A percentile compares a stretch with the other conserved stretches of the same genome.
Conservation (phyloP, 2,113 vertebrate genomes). For the Urocitellus parryii region DNA sequence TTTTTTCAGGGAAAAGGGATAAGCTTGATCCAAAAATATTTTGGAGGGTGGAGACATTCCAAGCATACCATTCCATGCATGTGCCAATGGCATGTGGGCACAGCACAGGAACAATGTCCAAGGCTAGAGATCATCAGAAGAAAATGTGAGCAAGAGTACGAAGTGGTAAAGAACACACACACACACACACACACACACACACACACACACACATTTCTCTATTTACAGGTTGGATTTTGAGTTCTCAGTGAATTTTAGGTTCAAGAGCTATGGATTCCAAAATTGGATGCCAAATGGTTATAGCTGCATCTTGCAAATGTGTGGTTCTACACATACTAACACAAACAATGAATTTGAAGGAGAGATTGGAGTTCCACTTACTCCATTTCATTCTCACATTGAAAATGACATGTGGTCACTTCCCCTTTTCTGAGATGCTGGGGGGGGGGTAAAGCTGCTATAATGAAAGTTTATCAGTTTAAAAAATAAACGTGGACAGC, state of each 20-base stretch:
- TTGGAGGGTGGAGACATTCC: conserved; percentile 84
- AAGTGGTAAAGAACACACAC: conserved; percentile 20
- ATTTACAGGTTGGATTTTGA: conserved; percentile 34
- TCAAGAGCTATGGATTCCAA: neutral
- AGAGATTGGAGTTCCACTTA: conserved; percentile 25
- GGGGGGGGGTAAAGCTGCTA: neutral
- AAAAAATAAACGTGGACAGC: neutral
- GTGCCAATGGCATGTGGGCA: conserved; percentile 83
- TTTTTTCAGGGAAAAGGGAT: conserved; percentile 82
- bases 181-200: neutral
- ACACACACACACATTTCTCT: neutral
- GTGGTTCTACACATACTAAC: neutral
- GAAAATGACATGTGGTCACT: conserved; percentile 16
- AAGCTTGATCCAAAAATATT: conserved; percentile 83
- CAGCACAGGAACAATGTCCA: conserved; percentile 73
- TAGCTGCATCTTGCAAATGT: conserved; percentile 31
- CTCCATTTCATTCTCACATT: conserved; percentile 23
- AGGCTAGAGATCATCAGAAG: conserved; percentile 49
- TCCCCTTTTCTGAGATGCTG: conserved; percentile 13
- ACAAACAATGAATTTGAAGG: neutral
- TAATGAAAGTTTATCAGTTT: conserved; percentile 22
- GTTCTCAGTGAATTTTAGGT: conserved; percentile 46
- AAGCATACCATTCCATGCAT: conserved; percentile 79
- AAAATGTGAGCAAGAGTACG: conserved; percentile 56
- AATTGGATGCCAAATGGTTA: conserved; percentile 39